phyloP scores from a whole-genome alignment of 2,888 invertebrate species.

The Cylloceria caligata region DNA sequence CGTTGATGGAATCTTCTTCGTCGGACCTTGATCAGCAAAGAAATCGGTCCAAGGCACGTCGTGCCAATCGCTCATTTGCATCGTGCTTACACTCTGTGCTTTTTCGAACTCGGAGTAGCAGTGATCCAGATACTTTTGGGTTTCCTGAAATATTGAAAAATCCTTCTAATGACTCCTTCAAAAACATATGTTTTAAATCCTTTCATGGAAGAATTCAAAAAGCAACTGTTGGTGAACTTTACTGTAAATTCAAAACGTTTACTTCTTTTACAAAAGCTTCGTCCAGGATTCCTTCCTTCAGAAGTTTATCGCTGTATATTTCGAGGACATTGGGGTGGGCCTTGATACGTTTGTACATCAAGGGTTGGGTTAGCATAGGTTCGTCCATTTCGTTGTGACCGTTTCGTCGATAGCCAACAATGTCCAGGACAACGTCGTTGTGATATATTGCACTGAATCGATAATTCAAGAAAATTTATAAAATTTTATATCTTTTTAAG shows the following conservation, averaged over 20 bases:
- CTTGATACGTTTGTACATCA: conserved; percentile 96
- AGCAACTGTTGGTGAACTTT: no score
- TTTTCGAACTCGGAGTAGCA: conserved; percentile 88
- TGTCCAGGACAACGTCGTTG: conserved; percentile 94
- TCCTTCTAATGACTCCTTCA: neutral
- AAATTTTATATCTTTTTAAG: neutral
- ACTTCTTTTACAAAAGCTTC: conserved; percentile 88
- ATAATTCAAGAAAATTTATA: neutral
- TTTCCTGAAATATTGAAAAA: conserved; percentile 69
- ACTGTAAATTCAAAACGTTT: conserved; percentile 32
- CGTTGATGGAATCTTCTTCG: conserved; percentile 87
- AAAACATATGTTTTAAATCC: neutral
- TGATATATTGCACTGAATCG: conserved; percentile 90
- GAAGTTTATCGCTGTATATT: conserved; percentile 90
- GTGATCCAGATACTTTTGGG: conserved; percentile 70
- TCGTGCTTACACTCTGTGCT: conserved; percentile 89
- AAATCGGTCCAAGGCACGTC: conserved; percentile 87
- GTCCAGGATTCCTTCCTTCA: conserved; percentile 90
- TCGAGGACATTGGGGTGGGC: conserved; percentile 87
- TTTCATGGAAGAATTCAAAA: no score
- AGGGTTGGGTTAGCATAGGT: conserved; percentile 97
- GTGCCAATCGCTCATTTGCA: conserved; percentile 91
- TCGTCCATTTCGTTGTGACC: conserved; percentile 98
- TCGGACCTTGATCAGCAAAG: conserved; percentile 87
- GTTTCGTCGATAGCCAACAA: conserved; percentile 92